Percentiles rank a stretch among this genome's conserved stretches.
Conservation (phyloP, 2,888 invertebrate genomes). For the Drosophila meridiana region DNA sequence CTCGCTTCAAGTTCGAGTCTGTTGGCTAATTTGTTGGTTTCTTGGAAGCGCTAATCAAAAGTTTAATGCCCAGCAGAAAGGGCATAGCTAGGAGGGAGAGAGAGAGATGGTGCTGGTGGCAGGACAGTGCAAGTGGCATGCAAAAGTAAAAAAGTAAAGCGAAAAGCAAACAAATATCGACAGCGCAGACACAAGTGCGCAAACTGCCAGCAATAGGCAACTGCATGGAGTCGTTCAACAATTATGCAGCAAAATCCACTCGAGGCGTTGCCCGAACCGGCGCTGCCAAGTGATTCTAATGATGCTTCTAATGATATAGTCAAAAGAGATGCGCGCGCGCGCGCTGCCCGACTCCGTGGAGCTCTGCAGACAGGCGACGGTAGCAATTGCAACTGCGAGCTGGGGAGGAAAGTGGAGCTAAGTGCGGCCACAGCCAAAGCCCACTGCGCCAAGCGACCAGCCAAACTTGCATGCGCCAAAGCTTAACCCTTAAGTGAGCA, state of each 20-base stretch:
- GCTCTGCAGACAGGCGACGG: constrained; percentile 47
- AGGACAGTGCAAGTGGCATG: constrained; percentile 41
- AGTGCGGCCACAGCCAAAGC: constrained; percentile 8
- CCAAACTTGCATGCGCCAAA: constrained; percentile 45
- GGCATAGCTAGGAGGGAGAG: not conserved
- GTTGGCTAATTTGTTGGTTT: constrained; percentile 69
- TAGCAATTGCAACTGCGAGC: constrained; percentile 49
- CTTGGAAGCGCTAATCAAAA: constrained; percentile 76
- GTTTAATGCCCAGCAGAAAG: constrained; percentile 60
- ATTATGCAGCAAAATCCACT: constrained; percentile 77
- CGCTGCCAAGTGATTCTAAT: constrained; percentile 81
- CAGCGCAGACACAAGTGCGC: constrained; percentile 37
- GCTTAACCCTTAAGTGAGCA: constrained; percentile 18
- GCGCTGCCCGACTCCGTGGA: constrained; percentile 28
- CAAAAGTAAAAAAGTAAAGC: constrained; percentile 54
- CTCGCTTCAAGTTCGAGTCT: constrained; percentile 29
- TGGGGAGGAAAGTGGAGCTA: not conserved
- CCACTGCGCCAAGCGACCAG: constrained; percentile 17
- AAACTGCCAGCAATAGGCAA: constrained; percentile 15
- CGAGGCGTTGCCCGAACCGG: constrained; percentile 76
- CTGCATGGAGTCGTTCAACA: constrained; percentile 53
- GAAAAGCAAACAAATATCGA: constrained; percentile 64
- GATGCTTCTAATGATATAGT: constrained; percentile 81
- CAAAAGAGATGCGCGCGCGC: constrained; percentile 68
- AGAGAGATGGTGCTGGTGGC: not conserved